Percentiles rank a stretch among this genome's conserved stretches.
Conservation (phyloP, 1,140 invertebrate genomes). For the Manduca sexta region DNA sequence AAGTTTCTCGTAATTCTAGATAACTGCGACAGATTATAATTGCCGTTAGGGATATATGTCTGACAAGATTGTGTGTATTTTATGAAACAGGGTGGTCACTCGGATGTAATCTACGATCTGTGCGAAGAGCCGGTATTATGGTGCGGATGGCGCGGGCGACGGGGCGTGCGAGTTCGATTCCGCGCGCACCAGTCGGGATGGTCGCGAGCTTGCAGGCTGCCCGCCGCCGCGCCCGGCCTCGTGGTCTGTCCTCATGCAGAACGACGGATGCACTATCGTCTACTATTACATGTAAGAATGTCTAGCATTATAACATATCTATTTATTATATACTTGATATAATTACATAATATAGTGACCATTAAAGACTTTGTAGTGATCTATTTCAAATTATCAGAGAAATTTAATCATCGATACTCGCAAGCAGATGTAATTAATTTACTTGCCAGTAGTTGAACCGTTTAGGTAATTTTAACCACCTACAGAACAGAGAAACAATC, state of each 20-base stretch:
- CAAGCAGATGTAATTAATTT: no score
- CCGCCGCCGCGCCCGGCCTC: constrained; percentile 45
- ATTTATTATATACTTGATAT: neutral
- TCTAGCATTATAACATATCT: neutral
- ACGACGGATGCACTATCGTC: constrained; percentile 37
- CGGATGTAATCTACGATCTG: constrained; percentile 41
- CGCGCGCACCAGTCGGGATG: constrained; percentile 51
- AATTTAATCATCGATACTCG: no score
- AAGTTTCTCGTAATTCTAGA: no score
- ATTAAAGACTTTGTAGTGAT: no score
- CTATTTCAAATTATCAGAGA: no score
- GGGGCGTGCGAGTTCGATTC: constrained; percentile 36
- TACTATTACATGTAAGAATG: constrained; percentile 43
- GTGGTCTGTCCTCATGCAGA: constrained; percentile 51
- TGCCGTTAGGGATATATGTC: no score
- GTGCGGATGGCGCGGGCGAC: constrained; percentile 18
- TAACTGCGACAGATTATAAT: no score
- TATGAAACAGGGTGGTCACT: constrained; percentile 26
- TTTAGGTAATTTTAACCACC: no score
- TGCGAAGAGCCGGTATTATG: constrained; percentile 47
- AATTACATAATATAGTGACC: no score
- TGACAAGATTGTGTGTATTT: neutral
- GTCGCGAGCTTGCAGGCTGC: constrained; percentile 40
- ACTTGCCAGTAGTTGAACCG: no score
- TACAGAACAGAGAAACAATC: neutral